Conservation (phyloP, 2,113 vertebrate species). For the Dicrurus megarhynchus region DNA sequence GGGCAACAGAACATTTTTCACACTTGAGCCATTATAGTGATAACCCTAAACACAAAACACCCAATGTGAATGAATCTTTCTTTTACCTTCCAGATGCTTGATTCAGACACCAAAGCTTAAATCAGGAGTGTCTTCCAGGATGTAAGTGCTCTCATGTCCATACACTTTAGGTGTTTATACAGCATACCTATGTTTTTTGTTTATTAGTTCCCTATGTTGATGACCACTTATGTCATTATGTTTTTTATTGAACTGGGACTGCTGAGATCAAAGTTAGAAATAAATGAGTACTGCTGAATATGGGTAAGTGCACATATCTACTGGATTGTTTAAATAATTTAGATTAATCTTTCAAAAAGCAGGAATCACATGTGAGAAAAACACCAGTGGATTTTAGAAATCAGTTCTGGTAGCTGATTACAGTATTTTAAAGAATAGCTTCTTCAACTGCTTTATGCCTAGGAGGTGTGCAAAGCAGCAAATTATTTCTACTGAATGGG, state of each 20-base stretch:
- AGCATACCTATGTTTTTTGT: background rate
- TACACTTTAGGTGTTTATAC: background rate
- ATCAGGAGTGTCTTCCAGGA: background rate
- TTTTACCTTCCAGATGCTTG: background rate
- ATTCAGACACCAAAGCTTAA: background rate
- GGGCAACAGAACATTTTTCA: background rate
- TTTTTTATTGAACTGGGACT: background rate
- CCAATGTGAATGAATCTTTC: background rate
- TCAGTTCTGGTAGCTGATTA: background rate
- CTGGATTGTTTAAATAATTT: background rate
- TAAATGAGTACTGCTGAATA: background rate
- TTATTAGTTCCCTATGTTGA: background rate
- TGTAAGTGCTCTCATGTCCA: background rate
- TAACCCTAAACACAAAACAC: background rate
- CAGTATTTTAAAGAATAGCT: constrained; percentile 21
- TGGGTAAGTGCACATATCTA: background rate
- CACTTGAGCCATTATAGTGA: background rate
- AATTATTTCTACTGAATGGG: constrained; percentile 45
- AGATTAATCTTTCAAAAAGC: background rate
- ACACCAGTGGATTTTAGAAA: constrained; percentile 25
- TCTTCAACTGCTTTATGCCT: constrained; percentile 11
- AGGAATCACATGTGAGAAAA: background rate
- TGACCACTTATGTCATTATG: background rate
- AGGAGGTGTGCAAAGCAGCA: constrained; percentile 2
- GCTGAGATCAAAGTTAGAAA: background rate